These are phyloP conservation scores for Idris sp. DNA, from an alignment of 1,140 invertebrate genomes.

Conservation along the genomic window DNA sequence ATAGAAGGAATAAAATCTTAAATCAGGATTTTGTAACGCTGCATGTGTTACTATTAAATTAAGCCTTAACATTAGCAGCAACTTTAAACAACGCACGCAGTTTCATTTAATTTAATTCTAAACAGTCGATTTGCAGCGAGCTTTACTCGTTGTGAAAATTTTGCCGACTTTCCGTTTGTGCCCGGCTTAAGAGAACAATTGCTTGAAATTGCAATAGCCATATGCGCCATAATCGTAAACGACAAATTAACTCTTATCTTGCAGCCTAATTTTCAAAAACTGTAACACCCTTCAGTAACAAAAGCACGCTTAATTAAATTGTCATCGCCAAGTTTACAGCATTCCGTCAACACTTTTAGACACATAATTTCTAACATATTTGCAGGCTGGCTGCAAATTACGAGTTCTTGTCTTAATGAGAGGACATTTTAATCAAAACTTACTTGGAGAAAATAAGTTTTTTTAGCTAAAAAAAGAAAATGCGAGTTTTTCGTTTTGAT, in stretches of 20 bases:
- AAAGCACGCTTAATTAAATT: conserved; percentile 50
- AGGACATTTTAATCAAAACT: conserved; percentile 47
- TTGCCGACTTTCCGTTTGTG: neutral
- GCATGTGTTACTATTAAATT: too few relatives aligned
- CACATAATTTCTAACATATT: conserved; percentile 35
- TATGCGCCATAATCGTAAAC: conserved; percentile 36
- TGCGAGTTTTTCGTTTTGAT: too few relatives aligned
- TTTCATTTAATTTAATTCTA: neutral
- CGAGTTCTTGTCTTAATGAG: conserved; percentile 43
- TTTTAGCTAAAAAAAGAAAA: too few relatives aligned
- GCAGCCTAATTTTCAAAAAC: conserved; percentile 31
- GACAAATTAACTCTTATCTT: conserved; percentile 32
- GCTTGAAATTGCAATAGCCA: conserved; percentile 35
- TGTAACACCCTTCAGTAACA: conserved; percentile 8
- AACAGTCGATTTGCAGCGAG: neutral
- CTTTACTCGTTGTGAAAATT: neutral
- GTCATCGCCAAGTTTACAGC: conserved; percentile 39
- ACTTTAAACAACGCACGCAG: neutral
- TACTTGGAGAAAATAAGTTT: too few relatives aligned
- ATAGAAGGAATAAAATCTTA: too few relatives aligned
- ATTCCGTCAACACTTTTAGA: conserved; percentile 37
- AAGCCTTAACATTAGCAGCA: too few relatives aligned
- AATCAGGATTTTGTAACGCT: too few relatives aligned
- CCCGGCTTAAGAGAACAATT: conserved; percentile 27
- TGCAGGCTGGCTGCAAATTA: conserved; percentile 19